Evolutionary conservation across 2,113 vertebrate genomes (phyloP).

Genomic region (Tympanuchus pallidicinctus): DNA sequence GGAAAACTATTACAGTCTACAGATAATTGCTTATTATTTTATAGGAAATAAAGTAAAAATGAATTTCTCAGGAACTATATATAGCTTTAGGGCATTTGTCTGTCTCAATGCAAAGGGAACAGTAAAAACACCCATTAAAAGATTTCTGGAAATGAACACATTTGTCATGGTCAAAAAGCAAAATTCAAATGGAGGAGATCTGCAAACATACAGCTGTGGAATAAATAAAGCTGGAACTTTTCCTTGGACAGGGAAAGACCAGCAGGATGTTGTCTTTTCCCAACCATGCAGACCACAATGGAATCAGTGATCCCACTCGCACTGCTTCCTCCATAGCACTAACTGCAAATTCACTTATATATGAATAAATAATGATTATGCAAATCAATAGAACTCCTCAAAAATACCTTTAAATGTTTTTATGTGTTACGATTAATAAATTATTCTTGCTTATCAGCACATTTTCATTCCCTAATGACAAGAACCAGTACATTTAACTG

Average conservation of each 20-base stretch:
- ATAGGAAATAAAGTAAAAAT: neutral
- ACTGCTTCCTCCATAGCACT: neutral
- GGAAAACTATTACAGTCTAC: neutral
- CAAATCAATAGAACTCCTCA: neutral
- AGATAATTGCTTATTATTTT: neutral
- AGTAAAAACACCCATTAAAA: neutral
- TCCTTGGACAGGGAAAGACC: neutral
- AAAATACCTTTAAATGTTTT: neutral
- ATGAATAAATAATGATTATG: slow-evolving; percentile 14
- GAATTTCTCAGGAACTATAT: neutral
- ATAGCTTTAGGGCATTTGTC: neutral
- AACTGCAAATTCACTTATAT: neutral
- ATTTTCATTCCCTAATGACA: neutral
- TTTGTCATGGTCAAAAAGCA: neutral
- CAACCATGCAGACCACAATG: neutral
- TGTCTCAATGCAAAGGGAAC: neutral
- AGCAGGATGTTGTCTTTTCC: neutral
- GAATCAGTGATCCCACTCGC: neutral
- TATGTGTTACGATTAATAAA: slow-evolving; percentile 1
- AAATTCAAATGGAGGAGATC: neutral
- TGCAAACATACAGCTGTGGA: neutral
- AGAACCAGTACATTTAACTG: neutral
- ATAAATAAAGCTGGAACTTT: neutral
- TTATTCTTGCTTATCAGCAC: slow-evolving; percentile 25
- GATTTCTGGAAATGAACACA: neutral